Conservation (phyloP, 1,140 invertebrate species). For the Reticulitermes speratus region DNA sequence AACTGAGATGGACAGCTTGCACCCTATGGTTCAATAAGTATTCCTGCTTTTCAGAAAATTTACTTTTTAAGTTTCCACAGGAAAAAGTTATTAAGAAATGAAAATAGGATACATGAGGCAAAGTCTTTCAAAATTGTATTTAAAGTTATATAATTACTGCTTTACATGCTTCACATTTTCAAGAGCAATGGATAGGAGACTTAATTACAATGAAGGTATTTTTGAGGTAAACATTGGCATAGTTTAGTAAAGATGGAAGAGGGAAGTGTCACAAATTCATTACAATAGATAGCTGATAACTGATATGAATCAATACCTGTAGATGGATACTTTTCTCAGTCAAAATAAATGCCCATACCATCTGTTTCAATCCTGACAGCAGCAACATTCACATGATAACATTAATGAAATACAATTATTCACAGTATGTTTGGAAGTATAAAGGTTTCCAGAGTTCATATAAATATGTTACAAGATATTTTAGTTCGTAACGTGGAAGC, state of each 20-base stretch:
- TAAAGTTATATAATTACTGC: conserved; percentile 10
- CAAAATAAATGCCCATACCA: conserved; percentile 8
- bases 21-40: too few relatives aligned
- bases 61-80: not conserved
- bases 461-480: not conserved
- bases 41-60: too few relatives aligned
- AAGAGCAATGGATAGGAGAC: not conserved
- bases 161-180: not conserved
- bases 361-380: not conserved
- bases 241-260: not conserved
- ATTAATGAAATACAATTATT: not conserved
- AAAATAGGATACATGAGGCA: not conserved
- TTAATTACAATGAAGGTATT: not conserved
- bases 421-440: not conserved
- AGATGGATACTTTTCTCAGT: not conserved
- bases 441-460: not conserved
- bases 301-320: conserved; percentile 13
- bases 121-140: conserved; percentile 17
- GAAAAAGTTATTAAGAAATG: not conserved
- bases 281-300: not conserved
- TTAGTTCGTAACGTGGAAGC: conserved; percentile 1
- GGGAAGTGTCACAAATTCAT: not conserved
- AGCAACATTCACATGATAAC: conserved; percentile 7
- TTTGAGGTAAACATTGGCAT: conserved; percentile 16
- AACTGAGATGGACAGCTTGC: too few relatives aligned